phyloP scores from a whole-genome alignment of 2,113 vertebrate species.

The Ascaphus truei region DNA sequence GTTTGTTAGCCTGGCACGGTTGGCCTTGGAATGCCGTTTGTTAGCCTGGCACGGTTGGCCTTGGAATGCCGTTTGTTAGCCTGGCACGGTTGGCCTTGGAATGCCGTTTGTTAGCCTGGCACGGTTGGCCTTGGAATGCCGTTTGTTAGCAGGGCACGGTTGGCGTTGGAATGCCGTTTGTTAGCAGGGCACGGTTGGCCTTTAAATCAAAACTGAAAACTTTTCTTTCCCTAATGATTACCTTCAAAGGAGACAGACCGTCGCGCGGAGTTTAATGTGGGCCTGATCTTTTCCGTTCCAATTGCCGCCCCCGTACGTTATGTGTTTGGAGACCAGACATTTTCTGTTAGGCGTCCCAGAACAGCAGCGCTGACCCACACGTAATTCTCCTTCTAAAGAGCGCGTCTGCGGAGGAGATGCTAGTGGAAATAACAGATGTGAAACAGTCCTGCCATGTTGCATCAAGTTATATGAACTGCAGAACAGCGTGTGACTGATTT shows the following conservation, averaged over 20 bases:
- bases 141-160: too few species aligned
- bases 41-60: too few species aligned
- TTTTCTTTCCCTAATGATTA: background rate
- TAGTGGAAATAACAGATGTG: slow-evolving; percentile 5
- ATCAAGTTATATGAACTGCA: background rate
- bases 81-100: too few species aligned
- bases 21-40: too few species aligned
- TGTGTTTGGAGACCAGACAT: background rate
- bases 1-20: too few species aligned
- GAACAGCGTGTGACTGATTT: background rate
- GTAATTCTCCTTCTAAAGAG: background rate
- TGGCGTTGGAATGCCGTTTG: too few species aligned
- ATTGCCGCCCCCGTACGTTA: background rate
- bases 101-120: too few species aligned
- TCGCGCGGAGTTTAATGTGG: background rate
- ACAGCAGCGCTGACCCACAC: background rate
- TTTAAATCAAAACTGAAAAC: background rate
- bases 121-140: too few species aligned
- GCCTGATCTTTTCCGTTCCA: slow-evolving; percentile 5
- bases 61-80: too few species aligned
- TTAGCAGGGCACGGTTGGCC: too few species aligned
- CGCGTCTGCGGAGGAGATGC: background rate
- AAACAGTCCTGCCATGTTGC: background rate
- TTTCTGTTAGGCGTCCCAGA: background rate
- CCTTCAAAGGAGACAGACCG: background rate